A percentile compares a stretch with the other conserved stretches of the same genome.
Evolutionary conservation across 2,113 vertebrate species (phyloP).

Genomic region (Nettapus auritus): DNA sequence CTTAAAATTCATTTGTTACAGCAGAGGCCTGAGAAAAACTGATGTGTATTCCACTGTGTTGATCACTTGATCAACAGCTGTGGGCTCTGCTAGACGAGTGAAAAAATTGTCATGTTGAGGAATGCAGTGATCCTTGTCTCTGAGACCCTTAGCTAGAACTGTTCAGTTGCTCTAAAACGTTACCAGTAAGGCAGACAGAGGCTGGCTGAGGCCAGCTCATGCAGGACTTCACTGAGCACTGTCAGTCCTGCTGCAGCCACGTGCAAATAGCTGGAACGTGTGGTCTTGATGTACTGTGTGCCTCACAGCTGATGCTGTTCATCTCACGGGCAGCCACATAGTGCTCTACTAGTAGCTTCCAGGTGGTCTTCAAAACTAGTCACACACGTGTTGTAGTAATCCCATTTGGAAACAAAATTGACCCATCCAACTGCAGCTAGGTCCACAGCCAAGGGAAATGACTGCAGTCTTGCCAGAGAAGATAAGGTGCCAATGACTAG

Average conservation of each 20-base stretch:
- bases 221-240: accelerated
- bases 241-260: not conserved
- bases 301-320: not conserved
- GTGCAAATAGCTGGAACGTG: not conserved
- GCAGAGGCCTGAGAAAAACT: not conserved
- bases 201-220: not conserved
- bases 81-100: not conserved
- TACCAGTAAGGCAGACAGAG: not conserved
- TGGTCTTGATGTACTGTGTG: not conserved
- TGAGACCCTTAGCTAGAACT: not conserved
- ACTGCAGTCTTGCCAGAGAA: not conserved
- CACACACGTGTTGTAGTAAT: not conserved
- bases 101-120: not conserved
- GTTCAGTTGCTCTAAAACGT: not conserved
- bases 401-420: not conserved
- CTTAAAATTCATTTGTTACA: not conserved
- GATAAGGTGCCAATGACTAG: not conserved
- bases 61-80: not conserved
- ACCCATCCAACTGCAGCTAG: not conserved
- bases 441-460: not conserved
- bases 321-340: not conserved
- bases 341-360: conserved; percentile 14
- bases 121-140: accelerated
- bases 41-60: not conserved
- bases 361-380: conserved; percentile 43